A percentile compares a stretch with the other conserved stretches of the same genome.
phyloP scores from a whole-genome alignment of 2,797 vertebrate genomes.

The Protonibea diacanthus region DNA sequence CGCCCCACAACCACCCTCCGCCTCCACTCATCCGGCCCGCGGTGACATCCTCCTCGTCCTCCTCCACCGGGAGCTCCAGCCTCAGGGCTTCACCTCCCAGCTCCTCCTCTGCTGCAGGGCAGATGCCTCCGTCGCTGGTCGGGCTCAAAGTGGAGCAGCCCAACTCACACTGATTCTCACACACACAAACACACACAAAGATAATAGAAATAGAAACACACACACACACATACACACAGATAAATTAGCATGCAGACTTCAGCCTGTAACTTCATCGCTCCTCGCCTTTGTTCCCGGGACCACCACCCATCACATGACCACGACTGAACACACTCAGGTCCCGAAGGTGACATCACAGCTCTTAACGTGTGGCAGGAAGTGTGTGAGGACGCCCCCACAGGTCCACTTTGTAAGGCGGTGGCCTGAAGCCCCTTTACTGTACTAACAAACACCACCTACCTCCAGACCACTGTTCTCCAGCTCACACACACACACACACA shows the following conservation, averaged over 20 bases:
- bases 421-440: slow-evolving; percentile 55
- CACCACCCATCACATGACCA: slow-evolving; percentile 33
- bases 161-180: slow-evolving; percentile 77
- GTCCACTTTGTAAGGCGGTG: slow-evolving; percentile 6
- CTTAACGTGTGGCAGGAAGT: slow-evolving; percentile 16
- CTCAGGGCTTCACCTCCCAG: slow-evolving; percentile 77
- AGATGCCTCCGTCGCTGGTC: slow-evolving; percentile 88
- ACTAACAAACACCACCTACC: slow-evolving; percentile 76
- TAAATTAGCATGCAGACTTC: slow-evolving; percentile 33
- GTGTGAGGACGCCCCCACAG: slow-evolving; percentile 16
- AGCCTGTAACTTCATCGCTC: background rate
- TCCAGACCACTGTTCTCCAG: slow-evolving; percentile 53
- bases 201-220: background rate
- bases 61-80: slow-evolving; percentile 71
- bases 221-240: slow-evolving; percentile 16
- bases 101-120: slow-evolving; percentile 62
- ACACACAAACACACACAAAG: background rate
- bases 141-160: slow-evolving; percentile 88
- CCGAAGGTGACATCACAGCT: slow-evolving; percentile 38
- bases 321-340: slow-evolving; percentile 23
- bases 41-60: slow-evolving; percentile 72
- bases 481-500: slow-evolving; percentile 28
- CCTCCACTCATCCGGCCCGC: slow-evolving; percentile 92
- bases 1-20: slow-evolving; percentile 91
- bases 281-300: slow-evolving; percentile 4